A percentile compares a stretch with the other conserved stretches of the same genome.
Evolutionary conservation across 2,888 invertebrate species (phyloP).

Genomic region (Hydriomena furcata): DNA sequence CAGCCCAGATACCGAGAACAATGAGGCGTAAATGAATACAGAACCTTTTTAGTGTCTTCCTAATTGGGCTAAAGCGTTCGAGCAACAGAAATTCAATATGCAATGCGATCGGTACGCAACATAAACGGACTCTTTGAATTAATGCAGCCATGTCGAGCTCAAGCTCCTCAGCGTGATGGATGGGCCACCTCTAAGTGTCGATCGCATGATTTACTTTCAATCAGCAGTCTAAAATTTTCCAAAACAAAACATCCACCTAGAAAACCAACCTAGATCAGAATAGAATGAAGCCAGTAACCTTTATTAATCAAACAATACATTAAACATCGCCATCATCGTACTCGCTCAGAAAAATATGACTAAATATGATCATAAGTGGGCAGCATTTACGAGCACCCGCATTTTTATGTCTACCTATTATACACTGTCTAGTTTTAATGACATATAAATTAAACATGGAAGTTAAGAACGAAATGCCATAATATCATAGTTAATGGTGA

Average conservation of each 20-base stretch:
- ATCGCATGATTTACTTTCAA: constrained; percentile 13
- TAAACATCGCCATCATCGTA: constrained; percentile 11
- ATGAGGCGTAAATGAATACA: constrained; percentile 71
- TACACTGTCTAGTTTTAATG: constrained; percentile 33
- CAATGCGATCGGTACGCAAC: constrained; percentile 72
- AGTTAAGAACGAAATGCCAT: background rate
- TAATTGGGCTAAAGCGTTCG: constrained; percentile 71
- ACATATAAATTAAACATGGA: constrained; percentile 7
- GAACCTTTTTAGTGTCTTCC: constrained; percentile 76
- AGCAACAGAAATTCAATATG: constrained; percentile 74
- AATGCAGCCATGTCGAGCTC: constrained; percentile 66
- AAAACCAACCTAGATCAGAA: background rate
- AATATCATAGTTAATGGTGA: constrained; percentile 7
- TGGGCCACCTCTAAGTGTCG: constrained; percentile 45
- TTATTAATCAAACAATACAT: constrained; percentile 2
- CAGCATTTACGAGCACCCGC: constrained; percentile 32
- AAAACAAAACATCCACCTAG: too few relatives aligned
- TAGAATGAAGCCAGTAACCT: background rate
- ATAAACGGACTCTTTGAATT: constrained; percentile 80
- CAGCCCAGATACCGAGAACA: constrained; percentile 76
- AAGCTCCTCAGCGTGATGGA: constrained; percentile 44
- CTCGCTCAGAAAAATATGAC: constrained; percentile 19
- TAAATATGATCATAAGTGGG: constrained; percentile 37
- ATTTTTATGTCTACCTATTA: constrained; percentile 29
- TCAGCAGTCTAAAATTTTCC: background rate